Conservation (phyloP, 2,113 vertebrate species). For the Anhinga rufa region DNA sequence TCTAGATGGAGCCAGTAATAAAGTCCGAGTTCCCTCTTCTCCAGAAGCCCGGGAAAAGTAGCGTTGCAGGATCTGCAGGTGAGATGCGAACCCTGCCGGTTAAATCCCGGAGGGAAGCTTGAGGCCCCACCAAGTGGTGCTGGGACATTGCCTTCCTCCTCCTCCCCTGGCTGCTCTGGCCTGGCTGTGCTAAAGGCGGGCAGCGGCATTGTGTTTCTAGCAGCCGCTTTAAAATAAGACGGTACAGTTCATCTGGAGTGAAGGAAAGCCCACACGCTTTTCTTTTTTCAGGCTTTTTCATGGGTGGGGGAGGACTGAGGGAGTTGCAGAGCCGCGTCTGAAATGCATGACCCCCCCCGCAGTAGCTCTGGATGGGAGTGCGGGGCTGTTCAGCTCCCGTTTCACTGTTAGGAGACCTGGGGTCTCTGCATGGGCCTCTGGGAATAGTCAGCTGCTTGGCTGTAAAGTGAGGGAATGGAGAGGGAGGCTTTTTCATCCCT, state of each 20-base stretch:
- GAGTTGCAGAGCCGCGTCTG: neutral
- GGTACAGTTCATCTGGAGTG: neutral
- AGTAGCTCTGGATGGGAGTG: neutral
- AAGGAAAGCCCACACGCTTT: neutral
- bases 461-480: neutral
- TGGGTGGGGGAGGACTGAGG: neutral
- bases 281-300: neutral
- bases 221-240: neutral
- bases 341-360: neutral
- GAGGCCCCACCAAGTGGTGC: too few species aligned
- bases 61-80: neutral
- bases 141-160: rapidly evolving
- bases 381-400: neutral
- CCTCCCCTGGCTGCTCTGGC: neutral
- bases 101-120: neutral
- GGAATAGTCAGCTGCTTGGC: neutral
- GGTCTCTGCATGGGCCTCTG: neutral
- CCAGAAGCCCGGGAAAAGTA: neutral
- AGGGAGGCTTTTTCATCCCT: neutral
- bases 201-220: neutral
- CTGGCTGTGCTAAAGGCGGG: neutral
- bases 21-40: rapidly evolving
- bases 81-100: neutral
- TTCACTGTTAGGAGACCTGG: neutral
- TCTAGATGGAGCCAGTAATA: neutral